A percentile compares a stretch with the other conserved stretches of the same genome.
These are phyloP conservation scores for Odontophorus gujanensis DNA, from an alignment of 2,113 vertebrate species.

Conservation along the genomic window DNA sequence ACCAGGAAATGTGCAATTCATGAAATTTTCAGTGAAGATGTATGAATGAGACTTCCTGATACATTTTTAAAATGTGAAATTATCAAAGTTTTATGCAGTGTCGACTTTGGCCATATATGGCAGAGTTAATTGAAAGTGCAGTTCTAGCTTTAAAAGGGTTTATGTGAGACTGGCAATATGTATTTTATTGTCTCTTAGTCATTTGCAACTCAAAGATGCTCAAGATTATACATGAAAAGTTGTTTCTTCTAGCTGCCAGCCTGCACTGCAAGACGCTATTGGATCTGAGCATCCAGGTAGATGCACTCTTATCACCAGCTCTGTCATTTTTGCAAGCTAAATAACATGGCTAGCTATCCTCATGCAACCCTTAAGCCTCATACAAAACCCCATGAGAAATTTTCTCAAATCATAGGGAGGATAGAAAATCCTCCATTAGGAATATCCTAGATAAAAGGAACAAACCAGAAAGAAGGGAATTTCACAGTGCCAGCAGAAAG, in stretches of 20 bases:
- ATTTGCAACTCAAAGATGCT: slow-evolving; percentile 47
- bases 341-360: neutral
- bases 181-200: slow-evolving; percentile 51
- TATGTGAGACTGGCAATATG: slow-evolving; percentile 14
- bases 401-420: neutral
- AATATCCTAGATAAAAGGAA: neutral
- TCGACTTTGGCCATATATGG: slow-evolving; percentile 43
- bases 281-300: neutral
- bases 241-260: slow-evolving; percentile 18
- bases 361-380: neutral
- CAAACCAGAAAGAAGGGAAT: neutral
- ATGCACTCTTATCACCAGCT: neutral
- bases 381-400: neutral
- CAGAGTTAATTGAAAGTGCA: slow-evolving; percentile 60
- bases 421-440: neutral
- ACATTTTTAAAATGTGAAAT: slow-evolving; percentile 71
- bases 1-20: slow-evolving; percentile 69
- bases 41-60: slow-evolving; percentile 51
- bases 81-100: slow-evolving; percentile 70
- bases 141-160: slow-evolving; percentile 38
- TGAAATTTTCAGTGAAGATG: slow-evolving; percentile 68
- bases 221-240: slow-evolving; percentile 17
- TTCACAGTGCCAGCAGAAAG: neutral
- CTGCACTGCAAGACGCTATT: neutral
- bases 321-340: neutral